These are phyloP conservation scores for Paramacrobiotus metropolitanus DNA, from an alignment of 1,140 invertebrate species.

Conservation along the genomic window DNA sequence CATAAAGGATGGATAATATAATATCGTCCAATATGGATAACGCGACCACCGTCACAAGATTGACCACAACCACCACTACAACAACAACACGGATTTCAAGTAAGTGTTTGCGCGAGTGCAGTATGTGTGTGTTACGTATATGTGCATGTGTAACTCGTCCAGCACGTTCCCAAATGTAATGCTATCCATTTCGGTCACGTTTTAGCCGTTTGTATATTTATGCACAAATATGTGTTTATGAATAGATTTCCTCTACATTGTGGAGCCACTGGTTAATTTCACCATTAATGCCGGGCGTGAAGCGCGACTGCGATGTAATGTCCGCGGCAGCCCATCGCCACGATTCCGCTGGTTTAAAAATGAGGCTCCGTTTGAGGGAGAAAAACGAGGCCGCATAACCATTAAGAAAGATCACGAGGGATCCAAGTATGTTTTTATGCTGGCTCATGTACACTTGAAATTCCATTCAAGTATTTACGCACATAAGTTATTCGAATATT, in stretches of 20 bases:
- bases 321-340: constrained; percentile 33
- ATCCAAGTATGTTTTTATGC: not conserved
- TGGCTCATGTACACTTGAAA: not conserved
- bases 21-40: constrained; percentile 1
- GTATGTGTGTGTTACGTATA: too few relatives aligned
- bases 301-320: constrained; percentile 39
- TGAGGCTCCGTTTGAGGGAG: constrained; percentile 30
- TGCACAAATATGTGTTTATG: too few relatives aligned
- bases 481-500: constrained; percentile 7
- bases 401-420: constrained; percentile 20
- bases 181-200: not conserved
- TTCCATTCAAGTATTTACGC: constrained; percentile 6
- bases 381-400: constrained; percentile 26
- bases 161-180: not conserved
- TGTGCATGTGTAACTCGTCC: not conserved
- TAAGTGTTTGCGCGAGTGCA: too few relatives aligned
- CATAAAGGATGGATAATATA: too few relatives aligned
- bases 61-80: not conserved
- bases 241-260: constrained; percentile 5
- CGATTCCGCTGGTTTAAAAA: constrained; percentile 42
- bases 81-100: constrained; percentile 5
- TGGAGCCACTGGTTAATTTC: constrained; percentile 29
- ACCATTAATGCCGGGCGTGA: constrained; percentile 35
- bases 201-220: not conserved
- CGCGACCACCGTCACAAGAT: not conserved